phyloP scores from a whole-genome alignment of 1,140 invertebrate genomes.

The Phenacoccus solenopsis region DNA sequence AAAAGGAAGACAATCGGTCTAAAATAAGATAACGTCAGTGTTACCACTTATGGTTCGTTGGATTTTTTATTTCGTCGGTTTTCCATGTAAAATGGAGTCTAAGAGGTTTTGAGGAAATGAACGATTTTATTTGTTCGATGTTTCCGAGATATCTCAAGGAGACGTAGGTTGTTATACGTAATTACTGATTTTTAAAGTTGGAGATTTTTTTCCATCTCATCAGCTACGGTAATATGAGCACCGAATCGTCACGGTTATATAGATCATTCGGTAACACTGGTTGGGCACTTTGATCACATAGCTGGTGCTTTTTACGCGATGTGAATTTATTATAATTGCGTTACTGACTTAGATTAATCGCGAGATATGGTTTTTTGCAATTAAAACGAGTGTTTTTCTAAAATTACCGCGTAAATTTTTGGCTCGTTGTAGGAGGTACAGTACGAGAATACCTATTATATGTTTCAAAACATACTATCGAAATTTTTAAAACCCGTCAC shows the following conservation, averaged over 20 bases:
- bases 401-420: neutral
- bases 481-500: neutral
- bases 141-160: neutral
- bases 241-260: too few species aligned
- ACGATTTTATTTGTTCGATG: neutral
- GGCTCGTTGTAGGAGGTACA: neutral
- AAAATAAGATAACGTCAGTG: neutral
- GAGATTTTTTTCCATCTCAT: too few species aligned
- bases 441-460: neutral
- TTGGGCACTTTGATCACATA: neutral
- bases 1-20: constrained; percentile 1
- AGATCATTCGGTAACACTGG: neutral
- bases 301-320: neutral
- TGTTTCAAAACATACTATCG: neutral
- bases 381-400: constrained; percentile 11
- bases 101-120: neutral
- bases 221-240: too few species aligned
- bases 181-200: too few species aligned
- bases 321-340: constrained; percentile 12
- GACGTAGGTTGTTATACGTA: neutral
- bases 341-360: constrained; percentile 11
- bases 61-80: too few species aligned
- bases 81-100: neutral
- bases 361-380: constrained; percentile 6
- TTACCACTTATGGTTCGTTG: too few species aligned